Base-by-base conservation (phyloP, 2,797 vertebrate genomes). In the Diplodus puntazzo region DNA sequence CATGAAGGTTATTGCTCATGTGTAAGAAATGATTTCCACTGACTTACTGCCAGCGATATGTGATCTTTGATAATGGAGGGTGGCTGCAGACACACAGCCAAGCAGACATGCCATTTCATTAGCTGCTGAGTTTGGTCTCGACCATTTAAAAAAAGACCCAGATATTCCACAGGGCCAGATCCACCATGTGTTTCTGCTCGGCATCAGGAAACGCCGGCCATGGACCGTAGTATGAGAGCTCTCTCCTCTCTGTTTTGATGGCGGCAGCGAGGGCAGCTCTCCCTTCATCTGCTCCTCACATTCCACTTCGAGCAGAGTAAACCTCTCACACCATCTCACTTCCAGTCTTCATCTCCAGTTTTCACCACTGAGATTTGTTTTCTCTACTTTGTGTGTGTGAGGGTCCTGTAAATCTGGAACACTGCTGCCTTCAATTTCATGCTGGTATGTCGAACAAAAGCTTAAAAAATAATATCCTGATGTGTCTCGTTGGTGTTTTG, bases 111-210 rank as follows among this genome's bases (percentile, higher is more conserved):
- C 69, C 46, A 50, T 84, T 90, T 87, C 71, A 86, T 81, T 79
- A 77, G 73, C 72, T 52, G 52, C 77, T 77, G 43, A 50, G 59
- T 87, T 91, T 86, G 74, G 81, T 85, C 85, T 87, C 27, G 63
- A 69, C 65, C 66, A 54, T 83, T 80, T 83, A 14, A 66, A 87
- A 14, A 75, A 79, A 87, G 89, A 75, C 62, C 80, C 74, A 81
- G 80, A 89, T 86, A 90, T 89, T 89, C 85, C 88, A 78, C 48
- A 27, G 63, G 67, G 59, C 88, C 82, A 75, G 78, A 73, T 27
- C 16, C 34, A 64, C 80, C 82, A 80, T 91, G 86, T 88, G 90
- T 87, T 89, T 89, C 84, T 89, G 84, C 77, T 91, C 52, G 54
- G 79, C 72, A 78, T 82, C 78, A 85, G 84, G 83, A 90, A 90